Evolutionary conservation across 2,888 invertebrate species (phyloP).

Genomic region (Standfussiana lucernea): DNA sequence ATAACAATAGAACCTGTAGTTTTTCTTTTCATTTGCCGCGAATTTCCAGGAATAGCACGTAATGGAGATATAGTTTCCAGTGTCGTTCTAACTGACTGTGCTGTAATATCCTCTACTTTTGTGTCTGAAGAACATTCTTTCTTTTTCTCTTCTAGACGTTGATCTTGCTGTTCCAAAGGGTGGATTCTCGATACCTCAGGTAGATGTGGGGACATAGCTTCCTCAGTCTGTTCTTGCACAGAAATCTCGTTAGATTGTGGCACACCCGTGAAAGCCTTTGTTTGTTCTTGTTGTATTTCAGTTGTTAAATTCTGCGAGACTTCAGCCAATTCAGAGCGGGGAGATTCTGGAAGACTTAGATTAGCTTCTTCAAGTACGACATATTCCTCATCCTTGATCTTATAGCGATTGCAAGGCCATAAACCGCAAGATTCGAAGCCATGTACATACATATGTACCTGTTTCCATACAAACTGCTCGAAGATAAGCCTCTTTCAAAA

Average conservation of each 20-base stretch:
- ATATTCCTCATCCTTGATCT: slow-evolving; percentile 36
- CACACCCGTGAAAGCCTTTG: slow-evolving; percentile 25
- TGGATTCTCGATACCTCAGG: neutral
- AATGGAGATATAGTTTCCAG: slow-evolving; percentile 34
- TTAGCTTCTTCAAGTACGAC: slow-evolving; percentile 29
- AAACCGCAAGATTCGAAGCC: slow-evolving; percentile 30
- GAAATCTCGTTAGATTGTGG: slow-evolving; percentile 29
- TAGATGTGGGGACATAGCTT: slow-evolving; percentile 22
- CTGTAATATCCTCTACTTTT: slow-evolving; percentile 26
- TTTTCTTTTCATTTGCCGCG: slow-evolving; percentile 26
- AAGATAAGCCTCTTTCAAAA: slow-evolving; percentile 36
- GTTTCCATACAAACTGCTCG: slow-evolving; percentile 46
- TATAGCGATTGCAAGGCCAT: slow-evolving; percentile 43
- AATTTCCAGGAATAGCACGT: slow-evolving; percentile 20
- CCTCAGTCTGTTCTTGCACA: slow-evolving; percentile 30
- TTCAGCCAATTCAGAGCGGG: slow-evolving; percentile 10
- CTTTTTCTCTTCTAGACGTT: slow-evolving; percentile 30
- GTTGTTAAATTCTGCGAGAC: slow-evolving; percentile 11
- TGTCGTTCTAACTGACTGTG: slow-evolving; percentile 17
- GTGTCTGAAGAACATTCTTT: slow-evolving; percentile 32
- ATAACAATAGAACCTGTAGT: slow-evolving; percentile 29
- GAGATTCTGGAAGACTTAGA: slow-evolving; percentile 29
- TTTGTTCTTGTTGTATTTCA: slow-evolving; percentile 28
- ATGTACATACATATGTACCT: no score
- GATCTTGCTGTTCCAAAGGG: slow-evolving; percentile 23